Conservation (phyloP, 2,113 vertebrate genomes). For the Bostrychus sinensis region DNA sequence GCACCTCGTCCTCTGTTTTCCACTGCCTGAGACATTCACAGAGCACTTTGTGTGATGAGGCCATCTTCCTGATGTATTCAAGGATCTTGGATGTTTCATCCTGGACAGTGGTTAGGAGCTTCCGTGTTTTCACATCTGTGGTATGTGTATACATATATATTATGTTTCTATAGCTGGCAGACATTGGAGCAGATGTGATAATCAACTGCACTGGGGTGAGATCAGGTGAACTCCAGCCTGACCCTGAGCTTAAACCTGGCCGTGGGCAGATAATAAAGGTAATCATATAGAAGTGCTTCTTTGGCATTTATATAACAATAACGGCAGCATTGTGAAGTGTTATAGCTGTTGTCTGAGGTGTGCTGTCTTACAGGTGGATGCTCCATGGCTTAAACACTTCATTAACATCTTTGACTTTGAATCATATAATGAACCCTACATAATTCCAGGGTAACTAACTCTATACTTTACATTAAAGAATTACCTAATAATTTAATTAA, state of each 20-base stretch:
- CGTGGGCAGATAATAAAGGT: constrained; percentile 94
- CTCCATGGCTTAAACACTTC: constrained; percentile 96
- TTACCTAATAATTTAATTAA: no score
- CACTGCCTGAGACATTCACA: no score
- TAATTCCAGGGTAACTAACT: constrained; percentile 90
- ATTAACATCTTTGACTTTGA: constrained; percentile 82
- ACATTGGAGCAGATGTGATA: constrained; percentile 84
- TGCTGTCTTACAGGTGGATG: constrained; percentile 83
- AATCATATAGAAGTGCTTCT: constrained; percentile 23
- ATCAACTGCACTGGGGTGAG: constrained; percentile 91
- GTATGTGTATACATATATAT: no score
- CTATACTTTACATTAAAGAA: no score
- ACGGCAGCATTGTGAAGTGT: neutral
- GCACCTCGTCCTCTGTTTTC: no score
- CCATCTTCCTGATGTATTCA: no score
- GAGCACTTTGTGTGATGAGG: no score
- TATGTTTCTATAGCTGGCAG: constrained; percentile 82
- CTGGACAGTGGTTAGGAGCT: no score
- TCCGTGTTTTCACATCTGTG: no score
- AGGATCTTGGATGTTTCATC: no score
- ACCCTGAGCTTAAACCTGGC: constrained; percentile 86
- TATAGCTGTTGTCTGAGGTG: neutral
- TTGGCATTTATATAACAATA: neutral
- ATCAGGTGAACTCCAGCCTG: constrained; percentile 86
- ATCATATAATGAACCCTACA: constrained; percentile 85